Percentiles rank a stretch among this genome's conserved stretches.
These are phyloP conservation scores for Acanthosepion lycidas DNA, from an alignment of 2,888 invertebrate genomes.

Conservation along the genomic window DNA sequence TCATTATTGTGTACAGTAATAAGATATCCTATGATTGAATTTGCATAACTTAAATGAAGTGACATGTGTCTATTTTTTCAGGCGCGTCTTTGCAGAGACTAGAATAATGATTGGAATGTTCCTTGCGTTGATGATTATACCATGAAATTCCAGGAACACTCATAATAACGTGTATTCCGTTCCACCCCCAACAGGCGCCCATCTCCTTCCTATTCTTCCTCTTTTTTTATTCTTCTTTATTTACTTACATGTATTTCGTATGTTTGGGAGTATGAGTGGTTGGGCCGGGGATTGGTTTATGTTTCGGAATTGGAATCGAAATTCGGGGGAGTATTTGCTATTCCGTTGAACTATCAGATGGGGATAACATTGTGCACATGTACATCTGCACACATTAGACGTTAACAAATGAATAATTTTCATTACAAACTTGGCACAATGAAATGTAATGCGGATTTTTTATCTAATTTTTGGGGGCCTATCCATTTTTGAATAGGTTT, in stretches of 20 bases:
- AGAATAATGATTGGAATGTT: not conserved
- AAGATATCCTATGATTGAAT: constrained; percentile 33
- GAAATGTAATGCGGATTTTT: not conserved
- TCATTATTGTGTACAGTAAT: not conserved
- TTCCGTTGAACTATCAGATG: not conserved
- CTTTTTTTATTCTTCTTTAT: no score
- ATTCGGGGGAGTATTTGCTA: not conserved
- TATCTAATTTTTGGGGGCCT: not conserved
- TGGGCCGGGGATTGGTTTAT: not conserved
- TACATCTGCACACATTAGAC: not conserved
- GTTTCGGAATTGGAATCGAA: not conserved
- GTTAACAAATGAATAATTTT: constrained; percentile 33
- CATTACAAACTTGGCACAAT: constrained; percentile 16
- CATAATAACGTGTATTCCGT: not conserved
- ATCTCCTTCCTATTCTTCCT: no score
- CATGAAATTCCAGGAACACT: constrained; percentile 2
- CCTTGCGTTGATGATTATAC: not conserved
- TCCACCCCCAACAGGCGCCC: not conserved
- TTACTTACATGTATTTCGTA: not conserved
- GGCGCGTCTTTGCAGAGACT: not conserved
- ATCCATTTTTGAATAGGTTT: constrained; percentile 33
- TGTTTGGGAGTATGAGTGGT: not conserved
- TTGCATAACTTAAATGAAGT: constrained; percentile 12
- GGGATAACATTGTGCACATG: not conserved
- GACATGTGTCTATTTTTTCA: not conserved